Percentiles rank a stretch among this genome's conserved stretches.
phyloP scores from a whole-genome alignment of 2,888 invertebrate species.

The Chymomyza caudatula region DNA sequence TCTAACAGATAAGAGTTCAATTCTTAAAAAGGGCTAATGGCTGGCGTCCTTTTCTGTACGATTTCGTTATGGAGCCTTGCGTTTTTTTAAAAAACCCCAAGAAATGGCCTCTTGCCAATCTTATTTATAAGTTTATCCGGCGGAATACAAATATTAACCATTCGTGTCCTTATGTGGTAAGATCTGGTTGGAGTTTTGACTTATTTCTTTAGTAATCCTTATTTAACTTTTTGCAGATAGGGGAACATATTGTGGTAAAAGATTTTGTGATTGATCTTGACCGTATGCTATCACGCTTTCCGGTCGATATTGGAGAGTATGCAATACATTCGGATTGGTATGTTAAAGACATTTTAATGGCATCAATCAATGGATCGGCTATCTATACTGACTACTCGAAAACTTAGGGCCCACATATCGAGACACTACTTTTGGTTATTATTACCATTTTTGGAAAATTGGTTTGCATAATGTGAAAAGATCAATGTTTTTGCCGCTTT shows the following conservation, averaged over 20 bases:
- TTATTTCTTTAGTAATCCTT: background rate
- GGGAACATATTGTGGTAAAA: background rate
- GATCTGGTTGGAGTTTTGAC: background rate
- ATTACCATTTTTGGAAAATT: too few relatives aligned
- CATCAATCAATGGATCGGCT: background rate
- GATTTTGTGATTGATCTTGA: background rate
- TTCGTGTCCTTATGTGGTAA: background rate
- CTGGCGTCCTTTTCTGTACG: background rate
- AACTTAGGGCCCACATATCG: too few relatives aligned
- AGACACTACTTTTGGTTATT: too few relatives aligned
- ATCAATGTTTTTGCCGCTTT: too few relatives aligned
- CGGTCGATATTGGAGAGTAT: background rate
- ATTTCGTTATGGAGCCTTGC: background rate
- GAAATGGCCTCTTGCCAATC: background rate
- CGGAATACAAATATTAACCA: background rate
- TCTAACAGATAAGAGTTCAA: background rate
- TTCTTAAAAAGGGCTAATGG: background rate
- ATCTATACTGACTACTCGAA: background rate
- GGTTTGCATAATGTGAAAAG: too few relatives aligned
- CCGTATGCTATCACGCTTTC: background rate
- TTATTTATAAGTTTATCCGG: background rate
- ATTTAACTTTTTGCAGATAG: background rate
- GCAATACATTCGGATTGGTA: background rate
- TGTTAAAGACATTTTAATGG: background rate
- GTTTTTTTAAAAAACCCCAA: background rate